phyloP scores from a whole-genome alignment of 2,113 vertebrate species.

The Semnornis frantzii region DNA sequence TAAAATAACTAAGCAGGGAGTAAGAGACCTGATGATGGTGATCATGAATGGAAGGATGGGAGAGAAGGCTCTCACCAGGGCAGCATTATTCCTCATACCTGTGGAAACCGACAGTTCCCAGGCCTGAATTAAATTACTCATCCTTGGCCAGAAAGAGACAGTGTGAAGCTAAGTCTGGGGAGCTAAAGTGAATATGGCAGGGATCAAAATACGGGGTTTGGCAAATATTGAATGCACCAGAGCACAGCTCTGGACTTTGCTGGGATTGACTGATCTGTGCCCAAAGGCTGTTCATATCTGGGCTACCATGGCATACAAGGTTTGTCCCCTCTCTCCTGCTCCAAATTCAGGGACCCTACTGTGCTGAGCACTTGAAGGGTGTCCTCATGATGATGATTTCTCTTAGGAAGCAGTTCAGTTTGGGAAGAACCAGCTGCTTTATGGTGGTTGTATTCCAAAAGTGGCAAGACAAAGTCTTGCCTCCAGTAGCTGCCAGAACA shows the following conservation, averaged over 20 bases:
- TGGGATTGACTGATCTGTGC: not conserved
- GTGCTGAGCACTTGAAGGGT: not conserved
- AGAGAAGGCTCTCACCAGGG: not conserved
- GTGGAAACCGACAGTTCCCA: not conserved
- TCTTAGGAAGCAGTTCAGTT: not conserved
- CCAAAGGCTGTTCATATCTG: not conserved
- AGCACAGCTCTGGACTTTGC: not conserved
- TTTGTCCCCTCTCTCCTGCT: not conserved
- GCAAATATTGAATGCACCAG: not conserved
- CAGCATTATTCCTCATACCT: not conserved
- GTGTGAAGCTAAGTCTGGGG: not conserved
- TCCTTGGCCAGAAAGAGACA: not conserved
- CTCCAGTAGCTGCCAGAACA: not conserved
- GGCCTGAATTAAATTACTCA: not conserved
- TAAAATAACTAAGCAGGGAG: not conserved
- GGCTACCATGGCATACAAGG: not conserved
- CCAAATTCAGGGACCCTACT: not conserved
- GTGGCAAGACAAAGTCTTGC: not conserved
- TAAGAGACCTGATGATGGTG: not conserved
- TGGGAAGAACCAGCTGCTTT: not conserved
- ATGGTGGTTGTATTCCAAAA: not conserved
- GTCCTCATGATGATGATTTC: not conserved
- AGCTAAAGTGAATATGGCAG: not conserved
- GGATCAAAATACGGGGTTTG: not conserved
- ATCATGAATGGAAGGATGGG: not conserved